Conservation (phyloP, 1,140 invertebrate genomes). For the Caligus rogercresseyi region DNA sequence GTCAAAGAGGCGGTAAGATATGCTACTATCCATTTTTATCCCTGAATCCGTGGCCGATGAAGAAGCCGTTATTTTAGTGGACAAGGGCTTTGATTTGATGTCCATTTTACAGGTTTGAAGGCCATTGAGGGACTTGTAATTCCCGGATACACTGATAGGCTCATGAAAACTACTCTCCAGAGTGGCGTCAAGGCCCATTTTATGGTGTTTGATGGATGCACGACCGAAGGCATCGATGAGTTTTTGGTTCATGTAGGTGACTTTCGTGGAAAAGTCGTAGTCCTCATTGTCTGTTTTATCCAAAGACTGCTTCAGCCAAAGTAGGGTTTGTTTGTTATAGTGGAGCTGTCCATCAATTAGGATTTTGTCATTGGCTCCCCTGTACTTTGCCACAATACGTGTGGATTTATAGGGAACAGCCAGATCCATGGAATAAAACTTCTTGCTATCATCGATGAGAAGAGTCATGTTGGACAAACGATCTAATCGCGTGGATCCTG, state of each 20-base stretch:
- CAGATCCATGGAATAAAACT: neutral
- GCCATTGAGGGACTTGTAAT: neutral
- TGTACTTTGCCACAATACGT: neutral
- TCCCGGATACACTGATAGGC: neutral
- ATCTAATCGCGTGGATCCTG: conserved; percentile 5
- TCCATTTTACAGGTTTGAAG: neutral
- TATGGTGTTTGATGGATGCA: neutral
- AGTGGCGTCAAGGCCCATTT: neutral
- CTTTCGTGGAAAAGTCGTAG: neutral
- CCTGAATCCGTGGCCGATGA: neutral
- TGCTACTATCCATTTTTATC: neutral
- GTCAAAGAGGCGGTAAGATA: neutral
- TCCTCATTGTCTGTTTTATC: neutral
- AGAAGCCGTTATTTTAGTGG: neutral
- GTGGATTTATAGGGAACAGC: conserved; percentile 3
- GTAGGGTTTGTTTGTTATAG: neutral
- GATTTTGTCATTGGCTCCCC: neutral
- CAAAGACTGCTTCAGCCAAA: neutral
- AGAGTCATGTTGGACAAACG: conserved; percentile 9
- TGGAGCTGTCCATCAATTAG: neutral
- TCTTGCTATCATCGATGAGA: neutral
- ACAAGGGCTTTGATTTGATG: neutral
- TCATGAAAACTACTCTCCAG: neutral
- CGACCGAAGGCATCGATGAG: neutral
- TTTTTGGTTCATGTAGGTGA: neutral